Evolutionary conservation across 2,888 invertebrate genomes (phyloP).

Genomic region (Andrena camellia): DNA sequence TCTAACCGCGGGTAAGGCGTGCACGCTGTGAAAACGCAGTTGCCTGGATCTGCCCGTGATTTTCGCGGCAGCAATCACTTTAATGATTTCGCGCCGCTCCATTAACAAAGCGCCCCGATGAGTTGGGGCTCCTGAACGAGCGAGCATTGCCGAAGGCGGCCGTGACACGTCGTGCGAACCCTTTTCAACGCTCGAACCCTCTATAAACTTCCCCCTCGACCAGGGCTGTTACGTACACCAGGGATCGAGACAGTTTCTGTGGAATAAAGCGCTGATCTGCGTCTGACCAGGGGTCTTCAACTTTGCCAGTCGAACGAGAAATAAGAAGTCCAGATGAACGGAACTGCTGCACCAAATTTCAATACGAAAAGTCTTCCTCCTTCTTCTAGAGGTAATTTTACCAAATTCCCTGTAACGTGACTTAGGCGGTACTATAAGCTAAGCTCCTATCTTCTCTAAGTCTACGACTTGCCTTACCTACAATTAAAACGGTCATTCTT

Average conservation of each 20-base stretch:
- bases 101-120: conserved; percentile 47
- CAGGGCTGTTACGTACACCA: conserved; percentile 22
- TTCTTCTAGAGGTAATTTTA: too few relatives aligned
- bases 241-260: conserved; percentile 3
- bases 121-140: conserved; percentile 20
- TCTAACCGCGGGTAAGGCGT: background rate
- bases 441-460: too few relatives aligned
- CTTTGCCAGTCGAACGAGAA: conserved; percentile 5
- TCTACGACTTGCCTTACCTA: too few relatives aligned
- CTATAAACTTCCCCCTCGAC: conserved; percentile 18
- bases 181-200: conserved; percentile 50
- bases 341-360: too few relatives aligned
- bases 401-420: too few relatives aligned
- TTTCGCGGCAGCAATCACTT: conserved; percentile 36
- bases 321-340: background rate
- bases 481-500: too few relatives aligned
- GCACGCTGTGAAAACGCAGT: conserved; percentile 11
- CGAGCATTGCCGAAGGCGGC: conserved; percentile 32
- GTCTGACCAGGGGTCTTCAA: conserved; percentile 48
- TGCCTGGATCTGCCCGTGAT: conserved; percentile 21
- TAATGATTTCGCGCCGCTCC: conserved; percentile 44
- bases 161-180: conserved; percentile 29
- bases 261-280: conserved; percentile 25
- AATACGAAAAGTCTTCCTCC: too few relatives aligned
- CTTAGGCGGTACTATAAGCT: too few relatives aligned